phyloP scores from a whole-genome alignment of 1,140 invertebrate species.

The Agrypnia vestita region DNA sequence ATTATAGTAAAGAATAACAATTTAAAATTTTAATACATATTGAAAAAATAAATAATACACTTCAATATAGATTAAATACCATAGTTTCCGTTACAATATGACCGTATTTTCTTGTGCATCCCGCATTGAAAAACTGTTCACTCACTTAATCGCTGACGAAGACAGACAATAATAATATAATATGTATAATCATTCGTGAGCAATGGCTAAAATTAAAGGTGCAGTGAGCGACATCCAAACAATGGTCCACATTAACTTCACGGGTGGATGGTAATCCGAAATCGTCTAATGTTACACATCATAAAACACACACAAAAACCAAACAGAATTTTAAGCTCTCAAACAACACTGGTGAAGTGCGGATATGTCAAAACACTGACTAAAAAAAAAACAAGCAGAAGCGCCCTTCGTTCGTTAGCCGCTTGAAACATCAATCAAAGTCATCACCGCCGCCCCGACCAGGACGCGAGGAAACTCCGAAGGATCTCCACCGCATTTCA shows the following conservation, averaged over 20 bases:
- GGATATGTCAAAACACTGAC: slow-evolving; percentile 11
- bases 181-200: background rate
- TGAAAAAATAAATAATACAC: too few relatives aligned
- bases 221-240: slow-evolving; percentile 2
- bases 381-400: background rate
- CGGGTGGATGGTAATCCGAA: background rate
- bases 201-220: slow-evolving; percentile 13
- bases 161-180: too few relatives aligned
- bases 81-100: slow-evolving; percentile 1
- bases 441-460: background rate
- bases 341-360: slow-evolving; percentile 8
- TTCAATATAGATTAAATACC: background rate
- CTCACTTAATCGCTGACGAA: background rate
- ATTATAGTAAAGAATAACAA: too few relatives aligned
- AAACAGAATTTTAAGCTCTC: slow-evolving; percentile 8
- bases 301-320: slow-evolving; percentile 13
- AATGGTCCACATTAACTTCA: background rate
- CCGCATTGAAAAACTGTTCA: slow-evolving; percentile 25
- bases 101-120: background rate
- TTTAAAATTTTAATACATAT: too few relatives aligned
- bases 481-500: too few relatives aligned
- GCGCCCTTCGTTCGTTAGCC: background rate
- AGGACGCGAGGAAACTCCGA: too few relatives aligned
- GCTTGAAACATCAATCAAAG: background rate
- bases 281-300: background rate